phyloP scores from a whole-genome alignment of 2,797 vertebrate genomes.

The Melanotaenia boesemani region DNA sequence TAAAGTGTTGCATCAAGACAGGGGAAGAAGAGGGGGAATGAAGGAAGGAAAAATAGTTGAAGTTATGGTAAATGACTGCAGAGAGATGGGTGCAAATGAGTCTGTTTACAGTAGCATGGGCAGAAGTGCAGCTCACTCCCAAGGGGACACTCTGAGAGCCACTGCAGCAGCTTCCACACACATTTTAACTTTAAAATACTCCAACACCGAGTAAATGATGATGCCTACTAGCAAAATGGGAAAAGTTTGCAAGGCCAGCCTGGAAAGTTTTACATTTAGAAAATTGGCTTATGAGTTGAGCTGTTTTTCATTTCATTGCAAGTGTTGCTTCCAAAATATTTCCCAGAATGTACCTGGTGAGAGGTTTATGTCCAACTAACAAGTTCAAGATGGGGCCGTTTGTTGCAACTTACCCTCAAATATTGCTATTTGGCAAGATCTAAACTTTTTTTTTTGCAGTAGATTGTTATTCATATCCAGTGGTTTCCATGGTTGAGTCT shows the following conservation, averaged over 20 bases:
- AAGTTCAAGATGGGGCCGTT: slow-evolving; percentile 37
- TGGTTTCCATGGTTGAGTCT: background rate
- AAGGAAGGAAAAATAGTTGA: slow-evolving; percentile 34
- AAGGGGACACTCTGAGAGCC: slow-evolving; percentile 38
- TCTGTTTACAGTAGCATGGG: slow-evolving; percentile 55
- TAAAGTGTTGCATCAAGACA: slow-evolving; percentile 45
- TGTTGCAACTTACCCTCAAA: too few relatives aligned
- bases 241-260: slow-evolving; percentile 13
- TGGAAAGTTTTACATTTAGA: slow-evolving; percentile 24
- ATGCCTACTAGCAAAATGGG: slow-evolving; percentile 10
- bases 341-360: slow-evolving; percentile 3
- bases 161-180: slow-evolving; percentile 51
- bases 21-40: slow-evolving; percentile 11
- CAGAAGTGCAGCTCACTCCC: slow-evolving; percentile 58
- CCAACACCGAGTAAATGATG: slow-evolving; percentile 9
- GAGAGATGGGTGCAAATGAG: slow-evolving; percentile 59
- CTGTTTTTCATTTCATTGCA: slow-evolving; percentile 8
- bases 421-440: background rate
- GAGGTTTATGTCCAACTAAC: slow-evolving; percentile 12
- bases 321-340: slow-evolving; percentile 5
- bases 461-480: background rate
- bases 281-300: slow-evolving; percentile 16
- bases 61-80: slow-evolving; percentile 54
- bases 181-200: slow-evolving; percentile 16
- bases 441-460: background rate